phyloP scores from a whole-genome alignment of 2,797 vertebrate species.

The Tokudaia tokunoshimensis region DNA sequence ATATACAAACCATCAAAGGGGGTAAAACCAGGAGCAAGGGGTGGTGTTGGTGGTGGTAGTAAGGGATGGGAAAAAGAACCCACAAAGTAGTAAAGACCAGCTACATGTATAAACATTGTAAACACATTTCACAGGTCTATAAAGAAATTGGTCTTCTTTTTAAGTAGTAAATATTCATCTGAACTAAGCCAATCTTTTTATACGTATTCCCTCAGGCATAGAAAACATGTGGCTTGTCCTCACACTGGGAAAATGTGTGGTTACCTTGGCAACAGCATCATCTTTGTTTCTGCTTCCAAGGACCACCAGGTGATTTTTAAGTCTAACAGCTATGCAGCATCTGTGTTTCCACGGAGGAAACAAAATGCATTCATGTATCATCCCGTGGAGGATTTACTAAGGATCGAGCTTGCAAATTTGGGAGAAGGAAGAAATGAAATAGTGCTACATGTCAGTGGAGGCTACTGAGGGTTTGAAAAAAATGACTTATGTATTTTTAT shows the following conservation, averaged over 20 bases:
- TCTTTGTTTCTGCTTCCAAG: slow-evolving; percentile 71
- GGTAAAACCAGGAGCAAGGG: neutral
- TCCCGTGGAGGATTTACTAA: slow-evolving; percentile 66
- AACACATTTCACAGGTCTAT: slow-evolving; percentile 56
- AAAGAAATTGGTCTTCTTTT: slow-evolving; percentile 60
- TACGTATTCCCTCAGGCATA: slow-evolving; percentile 61
- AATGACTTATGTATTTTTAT: neutral
- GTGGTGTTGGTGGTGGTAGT: neutral
- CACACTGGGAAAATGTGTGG: slow-evolving; percentile 68
- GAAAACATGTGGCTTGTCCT: slow-evolving; percentile 67
- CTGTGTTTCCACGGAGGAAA: slow-evolving; percentile 76
- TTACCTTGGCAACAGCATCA: slow-evolving; percentile 78
- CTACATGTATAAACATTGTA: slow-evolving; percentile 18
- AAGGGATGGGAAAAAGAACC: neutral
- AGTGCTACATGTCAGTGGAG: neutral
- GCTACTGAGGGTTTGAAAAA: neutral
- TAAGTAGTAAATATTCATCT: slow-evolving; percentile 69
- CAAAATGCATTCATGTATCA: slow-evolving; percentile 59
- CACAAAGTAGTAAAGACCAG: neutral
- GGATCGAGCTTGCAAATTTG: slow-evolving; percentile 62
- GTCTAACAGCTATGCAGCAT: slow-evolving; percentile 58
- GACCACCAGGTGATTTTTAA: slow-evolving; percentile 78
- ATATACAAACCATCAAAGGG: too few species aligned
- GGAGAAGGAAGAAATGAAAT: slow-evolving; percentile 34
- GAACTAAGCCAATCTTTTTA: slow-evolving; percentile 64